phyloP scores from a whole-genome alignment of 2,797 vertebrate species.

The Rhabdomys pumilio region DNA sequence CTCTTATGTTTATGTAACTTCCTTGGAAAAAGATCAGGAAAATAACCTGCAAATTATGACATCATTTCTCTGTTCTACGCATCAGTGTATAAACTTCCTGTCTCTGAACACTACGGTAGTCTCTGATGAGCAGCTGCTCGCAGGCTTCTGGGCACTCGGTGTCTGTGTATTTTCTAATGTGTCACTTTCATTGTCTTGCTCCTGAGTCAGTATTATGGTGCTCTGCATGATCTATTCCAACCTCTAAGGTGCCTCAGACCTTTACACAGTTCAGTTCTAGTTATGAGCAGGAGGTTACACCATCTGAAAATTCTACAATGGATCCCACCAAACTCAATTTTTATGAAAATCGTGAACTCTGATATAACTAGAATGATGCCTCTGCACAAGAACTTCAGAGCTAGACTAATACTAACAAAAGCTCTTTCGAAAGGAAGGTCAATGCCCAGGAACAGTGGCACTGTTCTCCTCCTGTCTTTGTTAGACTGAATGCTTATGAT shows the following conservation, averaged over 20 bases:
- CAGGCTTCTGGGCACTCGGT: rapidly evolving
- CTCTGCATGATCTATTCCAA: background rate
- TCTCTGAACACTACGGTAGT: background rate
- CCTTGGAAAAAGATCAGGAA: background rate
- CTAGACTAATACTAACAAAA: background rate
- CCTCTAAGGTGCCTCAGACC: background rate
- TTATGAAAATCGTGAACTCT: background rate
- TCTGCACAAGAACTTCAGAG: background rate
- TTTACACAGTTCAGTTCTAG: background rate
- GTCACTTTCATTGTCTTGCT: background rate
- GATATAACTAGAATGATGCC: background rate
- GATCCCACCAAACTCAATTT: background rate
- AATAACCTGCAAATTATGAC: background rate
- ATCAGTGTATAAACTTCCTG: background rate
- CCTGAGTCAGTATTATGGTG: background rate
- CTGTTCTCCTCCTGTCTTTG: background rate
- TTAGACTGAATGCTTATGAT: background rate
- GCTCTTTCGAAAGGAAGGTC: background rate
- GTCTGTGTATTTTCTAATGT: background rate
- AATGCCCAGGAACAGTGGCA: background rate
- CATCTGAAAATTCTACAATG: background rate
- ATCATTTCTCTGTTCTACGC: background rate
- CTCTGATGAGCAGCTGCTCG: background rate
- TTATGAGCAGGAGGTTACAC: background rate
- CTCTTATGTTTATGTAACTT: background rate